Conservation (phyloP, 2,113 vertebrate genomes). For the Pardalotus punctatus region DNA sequence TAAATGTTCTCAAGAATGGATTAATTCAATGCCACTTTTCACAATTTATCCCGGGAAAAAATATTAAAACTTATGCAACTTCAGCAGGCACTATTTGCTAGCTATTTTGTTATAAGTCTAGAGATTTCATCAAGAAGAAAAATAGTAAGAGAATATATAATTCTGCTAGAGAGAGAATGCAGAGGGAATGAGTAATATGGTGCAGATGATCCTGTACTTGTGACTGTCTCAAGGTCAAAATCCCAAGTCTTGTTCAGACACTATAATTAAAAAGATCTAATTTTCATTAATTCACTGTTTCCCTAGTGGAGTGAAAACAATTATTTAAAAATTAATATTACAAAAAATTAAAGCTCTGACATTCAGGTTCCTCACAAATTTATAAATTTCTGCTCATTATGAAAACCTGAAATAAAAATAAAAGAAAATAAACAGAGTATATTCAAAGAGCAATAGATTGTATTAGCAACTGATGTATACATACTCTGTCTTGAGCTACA, state of each 20-base stretch:
- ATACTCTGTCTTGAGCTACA: background rate
- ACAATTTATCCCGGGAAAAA: slow-evolving; percentile 57
- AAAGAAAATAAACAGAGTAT: background rate
- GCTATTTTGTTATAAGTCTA: background rate
- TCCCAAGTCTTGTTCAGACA: background rate
- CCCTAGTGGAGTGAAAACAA: background rate
- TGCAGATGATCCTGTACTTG: background rate
- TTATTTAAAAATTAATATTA: background rate
- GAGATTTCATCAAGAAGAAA: slow-evolving; percentile 29
- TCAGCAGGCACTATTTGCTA: background rate
- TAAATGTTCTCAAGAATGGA: slow-evolving; percentile 69
- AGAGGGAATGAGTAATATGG: background rate
- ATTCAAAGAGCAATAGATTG: background rate
- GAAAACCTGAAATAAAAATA: background rate
- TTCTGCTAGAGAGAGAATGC: background rate
- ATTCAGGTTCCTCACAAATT: background rate
- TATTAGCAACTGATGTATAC: background rate
- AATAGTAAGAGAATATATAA: slow-evolving; percentile 12
- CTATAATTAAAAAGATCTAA: background rate
- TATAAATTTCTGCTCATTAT: background rate
- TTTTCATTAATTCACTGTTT: background rate
- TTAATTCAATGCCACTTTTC: slow-evolving; percentile 68
- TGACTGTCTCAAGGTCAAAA: background rate
- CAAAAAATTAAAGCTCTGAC: background rate
- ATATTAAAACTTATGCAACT: slow-evolving; percentile 59